These are phyloP conservation scores for Alexandromys oeconomus DNA, from an alignment of 2,797 vertebrate genomes.

Conservation along the genomic window DNA sequence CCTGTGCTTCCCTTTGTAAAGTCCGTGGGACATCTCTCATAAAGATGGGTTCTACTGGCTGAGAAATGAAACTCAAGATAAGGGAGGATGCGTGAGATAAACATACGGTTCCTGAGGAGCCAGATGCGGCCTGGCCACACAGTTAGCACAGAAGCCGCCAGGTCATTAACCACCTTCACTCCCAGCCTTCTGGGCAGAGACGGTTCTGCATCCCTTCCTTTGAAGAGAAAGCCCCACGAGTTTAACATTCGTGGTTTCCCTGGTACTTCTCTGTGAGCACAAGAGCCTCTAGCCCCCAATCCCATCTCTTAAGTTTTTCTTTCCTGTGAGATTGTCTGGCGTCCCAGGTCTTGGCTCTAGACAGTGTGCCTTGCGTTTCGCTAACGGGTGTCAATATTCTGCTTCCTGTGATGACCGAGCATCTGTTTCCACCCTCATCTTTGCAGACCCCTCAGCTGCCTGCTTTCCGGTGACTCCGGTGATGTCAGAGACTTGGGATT, in stretches of 20 bases:
- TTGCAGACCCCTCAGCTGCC: background rate
- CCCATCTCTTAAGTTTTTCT: background rate
- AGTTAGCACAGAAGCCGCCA: background rate
- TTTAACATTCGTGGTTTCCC: background rate
- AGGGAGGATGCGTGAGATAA: background rate
- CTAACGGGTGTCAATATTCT: background rate
- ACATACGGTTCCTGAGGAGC: background rate
- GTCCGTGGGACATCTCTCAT: background rate
- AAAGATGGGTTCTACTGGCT: background rate
- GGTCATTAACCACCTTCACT: too few relatives aligned
- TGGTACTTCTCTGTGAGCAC: background rate
- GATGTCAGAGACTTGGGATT: conserved; percentile 7
- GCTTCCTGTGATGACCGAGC: background rate
- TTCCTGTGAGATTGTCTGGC: background rate
- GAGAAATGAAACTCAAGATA: background rate
- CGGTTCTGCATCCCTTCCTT: background rate
- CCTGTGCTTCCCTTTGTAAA: background rate
- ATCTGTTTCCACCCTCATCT: background rate
- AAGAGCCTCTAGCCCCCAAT: background rate
- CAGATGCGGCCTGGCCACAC: background rate
- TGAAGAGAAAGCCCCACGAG: background rate
- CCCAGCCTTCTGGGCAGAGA: background rate
- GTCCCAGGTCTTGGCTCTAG: background rate
- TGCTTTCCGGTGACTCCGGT: background rate
- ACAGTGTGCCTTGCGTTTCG: background rate